Conservation (phyloP, 2,113 vertebrate genomes). For the Chloropsis hardwickii region DNA sequence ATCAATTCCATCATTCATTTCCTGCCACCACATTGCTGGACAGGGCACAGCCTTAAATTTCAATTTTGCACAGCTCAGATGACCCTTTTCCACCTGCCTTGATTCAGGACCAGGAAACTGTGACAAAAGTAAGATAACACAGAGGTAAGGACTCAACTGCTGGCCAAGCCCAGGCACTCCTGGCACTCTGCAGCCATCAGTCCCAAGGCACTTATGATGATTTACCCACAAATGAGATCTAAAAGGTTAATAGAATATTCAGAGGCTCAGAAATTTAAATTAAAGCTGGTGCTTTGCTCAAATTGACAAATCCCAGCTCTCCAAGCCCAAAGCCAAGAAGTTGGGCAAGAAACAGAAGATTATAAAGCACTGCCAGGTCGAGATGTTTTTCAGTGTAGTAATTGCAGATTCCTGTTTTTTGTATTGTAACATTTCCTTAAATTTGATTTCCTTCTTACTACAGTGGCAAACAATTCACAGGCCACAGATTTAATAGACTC, state of each 20-base stretch:
- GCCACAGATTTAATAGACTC: not conserved
- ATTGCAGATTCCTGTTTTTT: not conserved
- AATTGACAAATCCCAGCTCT: not conserved
- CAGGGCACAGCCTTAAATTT: not conserved
- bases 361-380: accelerated
- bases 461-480: not conserved
- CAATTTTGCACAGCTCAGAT: not conserved
- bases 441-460: not conserved
- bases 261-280: not conserved
- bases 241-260: not conserved
- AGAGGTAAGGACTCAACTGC: not conserved
- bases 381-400: accelerated
- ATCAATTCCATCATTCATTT: not conserved
- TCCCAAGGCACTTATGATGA: not conserved
- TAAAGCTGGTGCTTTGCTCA: not conserved
- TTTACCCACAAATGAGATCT: not conserved
- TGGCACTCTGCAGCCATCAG: not conserved
- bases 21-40: accelerated
- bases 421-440: not conserved
- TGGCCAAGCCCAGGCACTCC: not conserved
- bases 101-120: not conserved
- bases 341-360: not conserved
- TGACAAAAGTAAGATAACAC: not conserved
- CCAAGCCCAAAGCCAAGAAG: not conserved
- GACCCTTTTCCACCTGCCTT: not conserved